Base-by-base conservation (phyloP, 2,113 vertebrate genomes). In the Seriola aureovittata region DNA sequence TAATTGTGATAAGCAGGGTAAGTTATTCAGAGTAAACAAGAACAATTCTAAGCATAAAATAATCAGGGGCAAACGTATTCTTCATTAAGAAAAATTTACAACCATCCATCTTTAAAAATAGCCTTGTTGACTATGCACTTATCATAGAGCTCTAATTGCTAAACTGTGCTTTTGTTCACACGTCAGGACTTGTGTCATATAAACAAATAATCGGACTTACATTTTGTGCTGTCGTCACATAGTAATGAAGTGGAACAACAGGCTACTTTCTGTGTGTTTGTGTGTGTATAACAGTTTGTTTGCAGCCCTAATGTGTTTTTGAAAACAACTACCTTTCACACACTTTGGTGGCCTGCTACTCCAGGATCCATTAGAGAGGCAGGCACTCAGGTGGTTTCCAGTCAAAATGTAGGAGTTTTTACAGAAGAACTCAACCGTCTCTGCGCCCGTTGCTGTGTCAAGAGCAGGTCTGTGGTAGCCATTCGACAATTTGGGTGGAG, bases 331-430 rank as follows among this genome's bases (percentile, higher is more conserved):
- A 93, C 92, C 94, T 92, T 63, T 91, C 32, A 94, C 71, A 86
- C 94, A 95, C 70, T 86, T 78, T 11, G 94, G 93, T 42, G 82
- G 87, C 21, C 71, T 86, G 74, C 81, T 85, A 54, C 89, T 93
- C 94, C 94, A 94, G 57, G 87, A 87, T 40, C 93, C 93, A 75
- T 94, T 81, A 0, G 94, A 85, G 83, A 96, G 95, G 85, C 97
- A 98, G 57, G 88, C 96, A 88, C 96, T 95, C 78, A 91, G 93
- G 64, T 95, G 93, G 55, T 93, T 96, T 81, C 97, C 97, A 66
- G 95, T 97, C 36, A 98, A 94, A 78, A 96, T 91, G 80, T 96
- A 97, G 0, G 97, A 95, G 82, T 93, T 95, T 89, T 97, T 97
- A 90, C 97, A 98, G 91, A 95, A 97, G 92, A 96, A 97, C 73